Conservation (phyloP, 1,140 invertebrate species). For the Drosophila baimaii region DNA sequence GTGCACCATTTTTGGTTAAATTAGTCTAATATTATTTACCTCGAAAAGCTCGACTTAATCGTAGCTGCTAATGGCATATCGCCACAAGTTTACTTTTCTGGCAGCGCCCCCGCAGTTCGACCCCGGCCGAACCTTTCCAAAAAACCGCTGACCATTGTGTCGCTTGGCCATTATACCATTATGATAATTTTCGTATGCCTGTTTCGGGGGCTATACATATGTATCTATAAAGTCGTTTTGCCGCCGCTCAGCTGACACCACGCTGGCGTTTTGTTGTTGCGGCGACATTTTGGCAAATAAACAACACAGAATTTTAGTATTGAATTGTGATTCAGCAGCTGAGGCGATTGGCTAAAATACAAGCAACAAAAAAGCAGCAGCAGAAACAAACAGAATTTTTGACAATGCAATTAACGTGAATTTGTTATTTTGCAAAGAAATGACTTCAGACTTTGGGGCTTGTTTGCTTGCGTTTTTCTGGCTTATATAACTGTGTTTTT, state of each 20-base stretch:
- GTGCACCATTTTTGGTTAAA: conserved; percentile 10
- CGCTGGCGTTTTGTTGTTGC: conserved; percentile 33
- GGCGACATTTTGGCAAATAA: conserved; percentile 25
- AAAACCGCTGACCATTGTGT: conserved; percentile 33
- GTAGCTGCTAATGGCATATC: conserved; percentile 13
- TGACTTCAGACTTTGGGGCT: conserved; percentile 40
- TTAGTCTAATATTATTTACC: conserved; percentile 16
- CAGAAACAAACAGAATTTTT: conserved; percentile 26
- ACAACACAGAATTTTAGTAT: conserved; percentile 33
- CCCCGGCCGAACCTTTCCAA: conserved; percentile 41
- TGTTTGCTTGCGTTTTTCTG: conserved; percentile 4
- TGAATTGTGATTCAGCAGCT: conserved; percentile 34
- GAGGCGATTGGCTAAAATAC: background rate
- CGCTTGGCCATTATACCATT: conserved; percentile 59
- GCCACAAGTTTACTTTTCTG: conserved; percentile 4
- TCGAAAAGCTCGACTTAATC: conserved; percentile 13
- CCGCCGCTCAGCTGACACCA: conserved; percentile 61
- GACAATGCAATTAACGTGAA: conserved; percentile 68
- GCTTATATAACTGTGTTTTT: conserved; percentile 24
- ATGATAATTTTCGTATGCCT: conserved; percentile 54
- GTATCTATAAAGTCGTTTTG: conserved; percentile 56
- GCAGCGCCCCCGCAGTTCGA: conserved; percentile 62
- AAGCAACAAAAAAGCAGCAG: conserved; percentile 3
- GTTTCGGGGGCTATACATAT: conserved; percentile 25
- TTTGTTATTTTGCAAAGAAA: conserved; percentile 59